A percentile compares a stretch with the other conserved stretches of the same genome.
These are phyloP conservation scores for Zaprionus inermis DNA, from an alignment of 1,140 invertebrate species.

Conservation along the genomic window DNA sequence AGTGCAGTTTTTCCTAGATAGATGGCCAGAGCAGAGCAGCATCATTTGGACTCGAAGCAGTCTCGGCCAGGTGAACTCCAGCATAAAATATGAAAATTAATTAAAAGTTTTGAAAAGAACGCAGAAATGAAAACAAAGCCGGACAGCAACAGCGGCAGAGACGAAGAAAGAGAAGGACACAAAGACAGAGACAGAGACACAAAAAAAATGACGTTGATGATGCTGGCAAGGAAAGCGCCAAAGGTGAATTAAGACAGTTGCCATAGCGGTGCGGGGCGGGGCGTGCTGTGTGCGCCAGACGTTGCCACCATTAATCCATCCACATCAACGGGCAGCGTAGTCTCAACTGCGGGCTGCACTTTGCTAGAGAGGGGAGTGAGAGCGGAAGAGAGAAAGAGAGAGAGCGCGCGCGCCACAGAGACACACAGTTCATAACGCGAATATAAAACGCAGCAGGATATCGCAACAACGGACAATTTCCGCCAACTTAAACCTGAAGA, in stretches of 20 bases:
- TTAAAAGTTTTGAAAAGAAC: conserved; percentile 65
- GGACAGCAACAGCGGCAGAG: conserved; percentile 29
- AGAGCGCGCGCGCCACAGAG: neutral
- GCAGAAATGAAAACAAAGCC: conserved; percentile 45
- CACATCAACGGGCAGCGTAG: conserved; percentile 19
- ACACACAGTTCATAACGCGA: conserved; percentile 74
- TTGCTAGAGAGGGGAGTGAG: neutral
- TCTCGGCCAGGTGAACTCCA: conserved; percentile 44
- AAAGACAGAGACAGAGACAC: conserved; percentile 8
- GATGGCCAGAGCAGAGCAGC: neutral
- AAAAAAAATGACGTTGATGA: conserved; percentile 45
- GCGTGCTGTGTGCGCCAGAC: conserved; percentile 68
- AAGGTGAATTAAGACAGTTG: conserved; percentile 36
- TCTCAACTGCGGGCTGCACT: conserved; percentile 1
- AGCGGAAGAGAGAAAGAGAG: neutral
- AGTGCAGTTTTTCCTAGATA: neutral
- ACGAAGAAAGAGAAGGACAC: conserved; percentile 21
- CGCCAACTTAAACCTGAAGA: conserved; percentile 79
- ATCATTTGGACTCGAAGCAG: conserved; percentile 19
- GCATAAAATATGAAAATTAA: conserved; percentile 81
- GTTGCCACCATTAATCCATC: conserved; percentile 75
- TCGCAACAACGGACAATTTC: conserved; percentile 83
- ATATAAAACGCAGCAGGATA: conserved; percentile 83
- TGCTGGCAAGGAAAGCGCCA: conserved; percentile 33
- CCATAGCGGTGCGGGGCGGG: neutral